Evolutionary conservation across 2,888 invertebrate species (phyloP).

Genomic region (Oscheius sp.): DNA sequence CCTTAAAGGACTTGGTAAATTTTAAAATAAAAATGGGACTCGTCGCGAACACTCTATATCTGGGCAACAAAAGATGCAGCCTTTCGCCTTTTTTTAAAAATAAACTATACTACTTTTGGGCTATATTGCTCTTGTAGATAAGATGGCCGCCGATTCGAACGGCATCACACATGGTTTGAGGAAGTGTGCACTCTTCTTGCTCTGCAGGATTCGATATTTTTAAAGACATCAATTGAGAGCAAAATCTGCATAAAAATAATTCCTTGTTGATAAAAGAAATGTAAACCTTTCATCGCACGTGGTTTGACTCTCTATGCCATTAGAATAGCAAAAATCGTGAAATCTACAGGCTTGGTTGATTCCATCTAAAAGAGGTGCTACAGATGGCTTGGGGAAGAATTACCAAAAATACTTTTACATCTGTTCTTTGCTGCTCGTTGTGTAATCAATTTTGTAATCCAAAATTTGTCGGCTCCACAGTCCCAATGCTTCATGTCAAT

Average conservation of each 20-base stretch:
- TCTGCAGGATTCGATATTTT: constrained; percentile 11
- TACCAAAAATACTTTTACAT: constrained; percentile 21
- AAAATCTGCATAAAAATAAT: constrained; percentile 15
- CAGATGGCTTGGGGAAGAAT: not conserved
- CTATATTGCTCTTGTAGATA: no score
- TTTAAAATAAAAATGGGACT: no score
- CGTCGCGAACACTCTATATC: no score
- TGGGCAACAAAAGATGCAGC: no score
- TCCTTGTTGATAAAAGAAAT: not conserved
- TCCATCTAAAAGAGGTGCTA: constrained; percentile 20
- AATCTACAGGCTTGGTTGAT: constrained; percentile 22
- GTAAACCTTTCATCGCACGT: constrained; percentile 25
- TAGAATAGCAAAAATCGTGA: constrained; percentile 32
- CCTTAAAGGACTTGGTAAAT: no score
- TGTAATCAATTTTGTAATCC: constrained; percentile 26
- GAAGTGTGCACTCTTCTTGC: constrained; percentile 15
- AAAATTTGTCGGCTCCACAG: constrained; percentile 33
- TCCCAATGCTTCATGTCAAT: constrained; percentile 29
- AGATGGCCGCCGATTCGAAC: constrained; percentile 24
- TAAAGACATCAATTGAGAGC: constrained; percentile 4
- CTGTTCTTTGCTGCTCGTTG: constrained; percentile 20
- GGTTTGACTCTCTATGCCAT: constrained; percentile 24
- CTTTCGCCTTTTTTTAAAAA: no score
- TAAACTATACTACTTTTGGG: no score
- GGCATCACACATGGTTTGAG: constrained; percentile 21